Evolutionary conservation across 1,140 invertebrate genomes (phyloP).

Genomic region (Melitaea cinxia): DNA sequence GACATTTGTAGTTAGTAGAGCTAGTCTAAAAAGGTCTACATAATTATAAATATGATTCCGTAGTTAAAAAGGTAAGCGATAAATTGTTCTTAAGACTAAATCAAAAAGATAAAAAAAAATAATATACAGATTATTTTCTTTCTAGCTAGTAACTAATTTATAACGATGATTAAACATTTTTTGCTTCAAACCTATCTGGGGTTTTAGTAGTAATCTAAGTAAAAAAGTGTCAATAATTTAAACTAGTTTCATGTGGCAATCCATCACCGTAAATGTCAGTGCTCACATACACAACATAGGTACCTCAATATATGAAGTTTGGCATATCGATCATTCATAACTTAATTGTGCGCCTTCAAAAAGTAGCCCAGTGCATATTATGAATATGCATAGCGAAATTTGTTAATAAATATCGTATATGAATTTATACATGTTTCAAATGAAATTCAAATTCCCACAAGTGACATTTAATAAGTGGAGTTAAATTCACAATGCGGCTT

Average conservation of each 20-base stretch:
- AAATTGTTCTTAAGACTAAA: too few relatives aligned
- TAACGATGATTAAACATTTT: too few relatives aligned
- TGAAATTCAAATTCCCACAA: constrained; percentile 35
- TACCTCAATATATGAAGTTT: constrained; percentile 50
- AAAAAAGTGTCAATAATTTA: constrained; percentile 49
- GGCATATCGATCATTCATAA: constrained; percentile 67
- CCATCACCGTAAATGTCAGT: constrained; percentile 63
- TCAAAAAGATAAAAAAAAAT: too few relatives aligned
- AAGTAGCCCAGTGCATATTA: constrained; percentile 38
- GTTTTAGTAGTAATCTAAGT: not conserved
- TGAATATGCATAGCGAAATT: constrained; percentile 9
- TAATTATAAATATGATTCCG: too few relatives aligned
- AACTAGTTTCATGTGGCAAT: constrained; percentile 54
- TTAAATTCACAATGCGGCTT: constrained; percentile 55
- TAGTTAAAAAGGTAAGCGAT: too few relatives aligned
- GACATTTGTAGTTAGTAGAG: too few relatives aligned
- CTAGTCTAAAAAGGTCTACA: too few relatives aligned
- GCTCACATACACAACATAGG: constrained; percentile 45
- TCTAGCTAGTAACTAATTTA: too few relatives aligned
- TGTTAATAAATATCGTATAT: constrained; percentile 11
- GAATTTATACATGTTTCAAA: constrained; percentile 27
- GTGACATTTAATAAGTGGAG: constrained; percentile 46
- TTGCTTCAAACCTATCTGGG: not conserved
- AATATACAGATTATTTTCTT: too few relatives aligned
- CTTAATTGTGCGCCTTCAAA: constrained; percentile 53